Percentiles rank a stretch among this genome's conserved stretches.
Conservation (phyloP, 2,797 vertebrate genomes). For the Okamejei kenojei region DNA sequence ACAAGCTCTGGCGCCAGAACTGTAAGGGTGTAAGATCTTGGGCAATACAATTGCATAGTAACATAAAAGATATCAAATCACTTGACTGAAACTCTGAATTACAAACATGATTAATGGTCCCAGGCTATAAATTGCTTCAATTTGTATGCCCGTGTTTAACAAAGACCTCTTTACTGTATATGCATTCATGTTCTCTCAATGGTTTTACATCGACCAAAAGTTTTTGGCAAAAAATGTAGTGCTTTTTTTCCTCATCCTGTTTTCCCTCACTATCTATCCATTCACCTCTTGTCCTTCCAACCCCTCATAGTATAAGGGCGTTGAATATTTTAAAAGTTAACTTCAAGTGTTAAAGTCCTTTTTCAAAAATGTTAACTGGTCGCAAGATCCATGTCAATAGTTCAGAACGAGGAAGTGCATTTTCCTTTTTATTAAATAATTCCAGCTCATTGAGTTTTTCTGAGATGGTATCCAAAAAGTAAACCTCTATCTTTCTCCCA, state of each 20-base stretch:
- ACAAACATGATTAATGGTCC: constrained; percentile 3
- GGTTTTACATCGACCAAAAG: not conserved
- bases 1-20: constrained; percentile 24
- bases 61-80: constrained; percentile 35
- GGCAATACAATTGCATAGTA: constrained; percentile 29
- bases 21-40: constrained; percentile 34
- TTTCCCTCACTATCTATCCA: too few species aligned
- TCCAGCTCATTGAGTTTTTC: not conserved
- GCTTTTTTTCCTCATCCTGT: too few species aligned
- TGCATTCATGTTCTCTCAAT: not conserved
- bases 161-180: constrained; percentile 16
- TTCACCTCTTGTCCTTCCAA: not conserved
- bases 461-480: not conserved
- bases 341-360: not conserved
- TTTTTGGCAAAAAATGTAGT: constrained; percentile 9
- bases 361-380: not conserved
- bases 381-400: not conserved
- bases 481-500: not conserved
- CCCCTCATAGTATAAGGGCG: not conserved
- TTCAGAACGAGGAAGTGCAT: not conserved
- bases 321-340: not conserved
- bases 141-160: not conserved
- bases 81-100: constrained; percentile 24
- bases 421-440: not conserved
- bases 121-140: constrained; percentile 15